These are phyloP conservation scores for Oncorhynchus keta DNA, from an alignment of 2,113 vertebrate species.

Conservation along the genomic window DNA sequence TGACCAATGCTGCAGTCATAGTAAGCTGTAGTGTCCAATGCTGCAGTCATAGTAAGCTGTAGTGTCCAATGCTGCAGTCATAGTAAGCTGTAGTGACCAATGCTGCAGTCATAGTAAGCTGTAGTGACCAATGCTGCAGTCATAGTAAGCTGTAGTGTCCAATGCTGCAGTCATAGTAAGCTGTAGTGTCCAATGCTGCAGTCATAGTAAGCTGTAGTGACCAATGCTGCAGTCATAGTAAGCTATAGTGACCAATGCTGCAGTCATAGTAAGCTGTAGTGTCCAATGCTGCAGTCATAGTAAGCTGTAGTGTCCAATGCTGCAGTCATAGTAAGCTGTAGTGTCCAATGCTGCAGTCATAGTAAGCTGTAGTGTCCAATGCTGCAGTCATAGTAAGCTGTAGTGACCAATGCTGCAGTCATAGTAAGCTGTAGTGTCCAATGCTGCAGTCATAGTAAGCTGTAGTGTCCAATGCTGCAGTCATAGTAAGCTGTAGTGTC, in stretches of 20 bases:
- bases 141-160: background rate
- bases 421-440: background rate
- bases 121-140: no score
- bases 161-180: no score
- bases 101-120: no score
- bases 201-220: background rate
- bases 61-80: background rate
- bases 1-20: background rate
- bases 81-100: no score
- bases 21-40: background rate
- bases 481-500: background rate
- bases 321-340: background rate
- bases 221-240: background rate
- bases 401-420: background rate
- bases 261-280: background rate
- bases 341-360: background rate
- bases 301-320: background rate
- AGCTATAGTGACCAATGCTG: background rate
- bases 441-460: background rate
- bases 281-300: background rate
- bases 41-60: background rate
- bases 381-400: background rate
- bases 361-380: background rate
- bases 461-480: background rate
- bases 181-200: background rate